Conservation (phyloP, 2,888 invertebrate species). For the Priocnemis perturbator region DNA sequence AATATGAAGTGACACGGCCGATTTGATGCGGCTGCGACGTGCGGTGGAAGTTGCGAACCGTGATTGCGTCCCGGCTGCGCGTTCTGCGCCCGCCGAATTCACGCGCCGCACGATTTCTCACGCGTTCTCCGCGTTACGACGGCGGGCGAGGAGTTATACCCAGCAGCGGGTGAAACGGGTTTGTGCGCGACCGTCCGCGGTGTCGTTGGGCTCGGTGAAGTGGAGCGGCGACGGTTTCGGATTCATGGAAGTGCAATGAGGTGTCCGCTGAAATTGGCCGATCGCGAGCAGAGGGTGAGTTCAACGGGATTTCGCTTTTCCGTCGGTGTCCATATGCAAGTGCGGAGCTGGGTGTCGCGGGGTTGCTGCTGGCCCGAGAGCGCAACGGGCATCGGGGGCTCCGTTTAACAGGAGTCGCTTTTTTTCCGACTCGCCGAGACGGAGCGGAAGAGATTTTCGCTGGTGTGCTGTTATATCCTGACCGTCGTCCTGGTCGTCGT, state of each 20-base stretch:
- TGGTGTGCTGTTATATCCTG: not conserved
- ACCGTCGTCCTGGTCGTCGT: not conserved
- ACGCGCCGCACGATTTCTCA: too few relatives aligned
- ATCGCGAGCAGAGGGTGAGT: constrained; percentile 49
- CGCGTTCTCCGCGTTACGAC: not conserved
- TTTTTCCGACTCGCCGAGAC: too few relatives aligned
- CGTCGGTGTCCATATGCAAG: not conserved
- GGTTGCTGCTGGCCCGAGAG: too few relatives aligned
- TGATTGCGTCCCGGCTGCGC: constrained; percentile 25
- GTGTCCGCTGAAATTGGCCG: constrained; percentile 44
- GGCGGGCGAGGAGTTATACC: constrained; percentile 38
- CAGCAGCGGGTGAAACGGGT: constrained; percentile 53
- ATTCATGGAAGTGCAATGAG: constrained; percentile 57
- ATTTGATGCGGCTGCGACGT: constrained; percentile 52
- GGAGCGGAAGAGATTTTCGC: too few relatives aligned
- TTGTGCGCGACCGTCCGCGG: constrained; percentile 40
- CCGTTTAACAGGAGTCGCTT: too few relatives aligned
- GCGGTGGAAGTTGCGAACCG: constrained; percentile 38
- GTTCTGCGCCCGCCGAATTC: not conserved
- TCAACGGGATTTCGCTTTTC: constrained; percentile 7
- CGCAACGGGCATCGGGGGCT: too few relatives aligned
- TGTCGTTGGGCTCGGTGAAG: constrained; percentile 40
- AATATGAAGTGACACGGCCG: constrained; percentile 63
- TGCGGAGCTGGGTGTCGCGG: not conserved
- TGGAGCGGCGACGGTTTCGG: constrained; percentile 40